These are phyloP conservation scores for Pelosia muscerda DNA, from an alignment of 2,888 invertebrate genomes.

Conservation along the genomic window DNA sequence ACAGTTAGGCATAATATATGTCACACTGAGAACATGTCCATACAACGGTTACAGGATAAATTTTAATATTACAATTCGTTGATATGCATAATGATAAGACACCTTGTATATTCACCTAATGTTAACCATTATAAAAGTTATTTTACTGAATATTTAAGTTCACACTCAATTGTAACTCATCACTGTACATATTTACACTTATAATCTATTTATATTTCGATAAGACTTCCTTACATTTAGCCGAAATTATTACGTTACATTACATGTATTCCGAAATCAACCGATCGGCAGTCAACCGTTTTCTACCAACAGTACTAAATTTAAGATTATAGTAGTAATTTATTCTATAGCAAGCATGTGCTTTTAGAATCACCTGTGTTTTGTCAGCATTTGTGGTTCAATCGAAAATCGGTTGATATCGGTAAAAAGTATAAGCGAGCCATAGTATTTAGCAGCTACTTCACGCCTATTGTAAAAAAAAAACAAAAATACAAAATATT, in stretches of 20 bases:
- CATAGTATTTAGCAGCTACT: constrained; percentile 11
- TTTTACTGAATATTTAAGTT: constrained; percentile 55
- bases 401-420: constrained; percentile 10
- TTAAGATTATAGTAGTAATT: constrained; percentile 6
- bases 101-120: constrained; percentile 82
- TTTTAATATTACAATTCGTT: constrained; percentile 79
- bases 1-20: constrained; percentile 42
- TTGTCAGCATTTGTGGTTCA: background rate
- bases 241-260: constrained; percentile 28
- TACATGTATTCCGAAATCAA: constrained; percentile 5
- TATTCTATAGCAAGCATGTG: background rate
- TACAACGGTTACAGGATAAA: constrained; percentile 52
- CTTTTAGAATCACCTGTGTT: background rate
- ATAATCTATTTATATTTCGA: constrained; percentile 40
- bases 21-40: constrained; percentile 51
- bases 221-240: constrained; percentile 42
- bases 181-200: constrained; percentile 81
- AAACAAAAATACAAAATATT: constrained; percentile 12
- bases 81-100: constrained; percentile 87
- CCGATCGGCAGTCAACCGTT: constrained; percentile 1
- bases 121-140: constrained; percentile 78
- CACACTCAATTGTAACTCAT: constrained; percentile 58
- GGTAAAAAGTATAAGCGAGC: constrained; percentile 2
- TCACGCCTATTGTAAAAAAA: constrained; percentile 31
- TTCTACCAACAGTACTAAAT: background rate